phyloP scores from a whole-genome alignment of 2,113 vertebrate genomes.

The Xenopus laevis region DNA sequence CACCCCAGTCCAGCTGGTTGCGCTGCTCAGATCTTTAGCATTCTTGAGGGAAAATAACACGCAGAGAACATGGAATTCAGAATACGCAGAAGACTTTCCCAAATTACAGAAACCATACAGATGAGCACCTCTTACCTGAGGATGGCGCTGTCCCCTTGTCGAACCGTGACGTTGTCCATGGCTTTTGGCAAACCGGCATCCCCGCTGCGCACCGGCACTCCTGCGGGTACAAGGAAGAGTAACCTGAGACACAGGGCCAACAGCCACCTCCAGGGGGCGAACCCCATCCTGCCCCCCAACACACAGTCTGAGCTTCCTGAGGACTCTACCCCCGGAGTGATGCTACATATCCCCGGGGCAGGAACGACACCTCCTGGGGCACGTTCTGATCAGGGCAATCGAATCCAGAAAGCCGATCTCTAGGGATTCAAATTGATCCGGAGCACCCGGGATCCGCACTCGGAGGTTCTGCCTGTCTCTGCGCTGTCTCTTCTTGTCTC shows the following conservation, averaged over 20 bases:
- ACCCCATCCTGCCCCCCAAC: constrained; percentile 45
- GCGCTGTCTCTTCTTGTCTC: neutral
- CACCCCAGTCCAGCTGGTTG: too few species aligned
- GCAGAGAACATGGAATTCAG: too few species aligned
- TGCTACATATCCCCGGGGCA: constrained; percentile 33
- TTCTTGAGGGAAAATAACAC: too few species aligned
- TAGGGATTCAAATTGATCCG: neutral
- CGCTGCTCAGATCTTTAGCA: too few species aligned
- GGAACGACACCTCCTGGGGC: constrained; percentile 15
- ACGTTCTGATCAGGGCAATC: constrained; percentile 52
- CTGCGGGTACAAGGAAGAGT: constrained; percentile 89
- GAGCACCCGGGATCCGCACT: neutral
- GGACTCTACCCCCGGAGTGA: neutral
- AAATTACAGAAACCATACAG: neutral
- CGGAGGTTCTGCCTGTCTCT: neutral
- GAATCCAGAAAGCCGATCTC: neutral
- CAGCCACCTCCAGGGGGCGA: constrained; percentile 77
- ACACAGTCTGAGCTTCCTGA: neutral
- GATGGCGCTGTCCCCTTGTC: constrained; percentile 89
- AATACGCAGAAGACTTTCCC: too few species aligned
- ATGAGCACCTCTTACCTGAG: constrained; percentile 77
- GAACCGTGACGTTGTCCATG: constrained; percentile 97
- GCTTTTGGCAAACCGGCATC: constrained; percentile 92
- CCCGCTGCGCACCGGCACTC: constrained; percentile 91
- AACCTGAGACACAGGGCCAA: constrained; percentile 84